Percentiles rank a stretch among this genome's conserved stretches.
Evolutionary conservation across 2,888 invertebrate genomes (phyloP).

Genomic region (Tortrix viridana): DNA sequence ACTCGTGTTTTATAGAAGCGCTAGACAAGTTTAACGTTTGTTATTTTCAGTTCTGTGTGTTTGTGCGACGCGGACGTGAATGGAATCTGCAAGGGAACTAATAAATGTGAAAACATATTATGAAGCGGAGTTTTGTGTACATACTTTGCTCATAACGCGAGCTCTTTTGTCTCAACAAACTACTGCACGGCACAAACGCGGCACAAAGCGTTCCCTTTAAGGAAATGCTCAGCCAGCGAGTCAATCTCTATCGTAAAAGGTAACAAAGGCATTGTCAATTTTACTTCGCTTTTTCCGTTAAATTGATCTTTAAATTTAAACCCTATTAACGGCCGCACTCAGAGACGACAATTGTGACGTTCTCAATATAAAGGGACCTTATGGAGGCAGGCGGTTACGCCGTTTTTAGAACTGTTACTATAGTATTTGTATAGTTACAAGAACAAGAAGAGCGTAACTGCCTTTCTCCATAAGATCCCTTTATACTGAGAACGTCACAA

Average conservation of each 20-base stretch:
- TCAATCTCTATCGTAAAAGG: conserved; percentile 8
- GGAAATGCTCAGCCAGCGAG: conserved; percentile 61
- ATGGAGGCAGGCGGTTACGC: too few relatives aligned
- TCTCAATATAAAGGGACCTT: too few relatives aligned
- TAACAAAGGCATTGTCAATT: conserved; percentile 33
- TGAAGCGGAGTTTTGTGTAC: conserved; percentile 34
- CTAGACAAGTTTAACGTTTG: background rate
- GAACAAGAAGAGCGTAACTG: too few relatives aligned
- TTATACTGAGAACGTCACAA: too few relatives aligned
- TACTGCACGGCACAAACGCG: conserved; percentile 50
- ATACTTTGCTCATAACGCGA: conserved; percentile 37
- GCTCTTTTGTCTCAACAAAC: conserved; percentile 57
- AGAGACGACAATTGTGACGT: too few relatives aligned
- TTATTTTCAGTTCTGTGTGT: too few relatives aligned
- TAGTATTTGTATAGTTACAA: too few relatives aligned
- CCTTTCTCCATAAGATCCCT: too few relatives aligned
- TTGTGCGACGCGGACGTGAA: conserved; percentile 1
- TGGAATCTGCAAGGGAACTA: conserved; percentile 12
- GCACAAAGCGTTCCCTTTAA: conserved; percentile 68
- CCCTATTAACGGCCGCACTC: too few relatives aligned
- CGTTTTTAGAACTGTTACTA: too few relatives aligned
- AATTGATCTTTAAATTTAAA: conserved; percentile 6
- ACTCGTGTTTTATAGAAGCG: conserved; percentile 8
- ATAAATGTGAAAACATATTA: conserved; percentile 36
- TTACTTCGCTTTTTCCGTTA: conserved; percentile 11